Evolutionary conservation across 2,113 vertebrate species (phyloP), one percentile per base, ranked within the genome.

Genomic region (Cyphomyrus discorhynchus): DNA sequence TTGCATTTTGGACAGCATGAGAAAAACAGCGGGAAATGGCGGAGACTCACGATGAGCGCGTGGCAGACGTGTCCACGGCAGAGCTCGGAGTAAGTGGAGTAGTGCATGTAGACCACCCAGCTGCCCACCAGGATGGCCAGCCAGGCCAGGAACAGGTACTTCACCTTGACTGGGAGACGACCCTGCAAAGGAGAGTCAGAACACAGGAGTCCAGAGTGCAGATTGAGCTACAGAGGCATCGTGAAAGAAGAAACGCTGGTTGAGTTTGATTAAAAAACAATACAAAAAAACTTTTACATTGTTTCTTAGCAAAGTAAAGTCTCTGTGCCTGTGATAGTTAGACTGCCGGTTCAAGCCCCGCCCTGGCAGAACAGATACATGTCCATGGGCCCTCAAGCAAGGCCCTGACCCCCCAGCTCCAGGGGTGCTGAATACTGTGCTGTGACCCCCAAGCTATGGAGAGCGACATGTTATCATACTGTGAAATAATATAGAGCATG

Each of bases 21-120:
- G 24, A 10, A 19, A 52, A 70, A 35, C 39, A n/a, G 13, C 6
- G 87, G 42, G 46, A 35, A 66, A 52, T 56, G 45, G 87, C 46
- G 19, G 0, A 17, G 92, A 98, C 98, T 98, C 94, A 99, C 98
- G 0, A 99, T 99, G 90, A 98, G 95, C 93, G 96, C 92, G 45
- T 96, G 97, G 94, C 98, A 99, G 88, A 98, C 93, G 17, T 97
- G 97, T 15, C 98, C 98, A 0, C 98, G 96, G 94, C 98, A 99
- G 89, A 99, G 97, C 89, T 99, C 98, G 0, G 97, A 96, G 92
- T 99, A 98, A 46, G 98, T 98, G 0, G 98, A 96, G 86, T 99
- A 99, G 91, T 97, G 98, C 95, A 97, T 96, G 92, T 99, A 99
- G 27, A 97, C 92, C 92, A 98, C 95, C 98, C 98, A 99, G 96